Evolutionary conservation across 2,113 vertebrate genomes (phyloP).

Genomic region (Thamnophis sirtalis): DNA sequence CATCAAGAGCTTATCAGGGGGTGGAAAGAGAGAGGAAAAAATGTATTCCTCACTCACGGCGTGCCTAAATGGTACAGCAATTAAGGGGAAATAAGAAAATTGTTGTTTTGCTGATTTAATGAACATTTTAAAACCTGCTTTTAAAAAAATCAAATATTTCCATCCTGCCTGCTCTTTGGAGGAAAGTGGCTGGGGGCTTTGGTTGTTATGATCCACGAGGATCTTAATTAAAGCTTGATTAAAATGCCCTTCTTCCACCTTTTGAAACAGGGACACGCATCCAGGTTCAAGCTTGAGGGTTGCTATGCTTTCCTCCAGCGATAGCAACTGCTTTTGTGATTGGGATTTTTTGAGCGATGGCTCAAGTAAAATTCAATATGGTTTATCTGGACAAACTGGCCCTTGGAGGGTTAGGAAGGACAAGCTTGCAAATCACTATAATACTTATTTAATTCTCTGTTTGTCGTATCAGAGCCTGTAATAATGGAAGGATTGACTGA

Average conservation of each 20-base stretch:
- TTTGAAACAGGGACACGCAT: slow-evolving; percentile 55
- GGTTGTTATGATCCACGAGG: slow-evolving; percentile 66
- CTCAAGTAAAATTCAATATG: neutral
- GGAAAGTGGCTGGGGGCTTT: slow-evolving; percentile 63
- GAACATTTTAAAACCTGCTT: slow-evolving; percentile 71
- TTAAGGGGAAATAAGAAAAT: slow-evolving; percentile 74
- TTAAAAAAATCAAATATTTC: slow-evolving; percentile 65
- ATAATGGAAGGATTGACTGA: slow-evolving; percentile 87
- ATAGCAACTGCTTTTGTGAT: slow-evolving; percentile 14
- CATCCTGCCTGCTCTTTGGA: slow-evolving; percentile 61
- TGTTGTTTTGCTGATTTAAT: slow-evolving; percentile 76
- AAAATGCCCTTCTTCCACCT: slow-evolving; percentile 62
- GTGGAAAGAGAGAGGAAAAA: neutral
- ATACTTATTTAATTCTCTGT: slow-evolving; percentile 22
- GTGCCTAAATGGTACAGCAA: slow-evolving; percentile 68
- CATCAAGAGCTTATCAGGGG: slow-evolving; percentile 30
- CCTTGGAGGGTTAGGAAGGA: neutral
- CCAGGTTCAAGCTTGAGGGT: slow-evolving; percentile 49
- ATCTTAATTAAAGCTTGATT: slow-evolving; percentile 75
- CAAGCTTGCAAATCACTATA: neutral
- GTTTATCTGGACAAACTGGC: neutral
- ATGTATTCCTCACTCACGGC: slow-evolving; percentile 56
- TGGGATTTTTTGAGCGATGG: neutral
- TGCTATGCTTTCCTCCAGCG: slow-evolving; percentile 44
- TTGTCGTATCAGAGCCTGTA: slow-evolving; percentile 83